These are phyloP conservation scores for Trachymyrmex cornetzi DNA, from an alignment of 1,140 invertebrate species.

Conservation along the genomic window DNA sequence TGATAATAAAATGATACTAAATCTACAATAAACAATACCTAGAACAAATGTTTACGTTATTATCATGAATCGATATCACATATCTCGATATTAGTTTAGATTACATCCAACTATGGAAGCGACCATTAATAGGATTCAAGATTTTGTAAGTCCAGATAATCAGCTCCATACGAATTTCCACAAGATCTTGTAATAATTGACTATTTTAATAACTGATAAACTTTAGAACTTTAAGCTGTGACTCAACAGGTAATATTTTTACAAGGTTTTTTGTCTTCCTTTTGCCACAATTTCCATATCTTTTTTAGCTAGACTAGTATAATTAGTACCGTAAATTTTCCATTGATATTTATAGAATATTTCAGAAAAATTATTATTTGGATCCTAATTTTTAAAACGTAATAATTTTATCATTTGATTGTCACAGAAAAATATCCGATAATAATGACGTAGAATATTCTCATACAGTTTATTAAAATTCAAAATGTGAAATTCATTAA, in stretches of 20 bases:
- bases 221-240: not conserved
- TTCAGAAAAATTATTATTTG: not conserved
- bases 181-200: not conserved
- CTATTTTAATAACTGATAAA: not conserved
- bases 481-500: constrained; percentile 4
- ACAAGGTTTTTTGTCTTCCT: not conserved
- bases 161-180: not conserved
- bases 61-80: not conserved
- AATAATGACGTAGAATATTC: not conserved
- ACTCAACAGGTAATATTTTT: not conserved
- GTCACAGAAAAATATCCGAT: not conserved
- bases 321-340: not conserved
- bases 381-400: not conserved
- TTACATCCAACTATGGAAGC: not conserved
- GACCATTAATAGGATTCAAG: not conserved
- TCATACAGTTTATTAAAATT: constrained; percentile 8
- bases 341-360: not conserved
- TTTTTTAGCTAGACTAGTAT: not conserved
- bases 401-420: not conserved
- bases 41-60: constrained; percentile 40
- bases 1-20: constrained; percentile 10
- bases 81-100: constrained; percentile 4
- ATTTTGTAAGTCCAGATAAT: not conserved
- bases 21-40: not conserved
- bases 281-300: not conserved